Evolutionary conservation across 2,797 vertebrate species (phyloP), one percentile per base, ranked within the genome.

Genomic region (Gymnothorax reevesii): DNA sequence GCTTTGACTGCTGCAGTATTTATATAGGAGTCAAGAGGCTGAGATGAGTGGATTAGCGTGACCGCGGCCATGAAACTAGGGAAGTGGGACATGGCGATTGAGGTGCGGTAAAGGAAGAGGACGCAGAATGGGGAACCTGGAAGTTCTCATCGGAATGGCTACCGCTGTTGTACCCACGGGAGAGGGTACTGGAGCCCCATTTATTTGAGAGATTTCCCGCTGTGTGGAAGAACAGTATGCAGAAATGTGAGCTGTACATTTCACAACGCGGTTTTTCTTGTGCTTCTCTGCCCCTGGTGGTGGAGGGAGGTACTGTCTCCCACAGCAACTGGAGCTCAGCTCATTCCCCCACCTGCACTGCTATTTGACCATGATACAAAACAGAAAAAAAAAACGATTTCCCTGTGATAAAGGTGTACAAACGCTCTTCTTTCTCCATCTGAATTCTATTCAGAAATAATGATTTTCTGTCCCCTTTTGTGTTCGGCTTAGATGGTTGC

Each of bases 1-100:
- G 49, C 77, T 55, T 17, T 10, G 20, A 54, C 77, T 55, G 17
- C n/a, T 55, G 7, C 52, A 8, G 20, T 80, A 7, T 80, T 80
- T 80, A 52, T 55, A 12, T n/a, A 54, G 77, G 77, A 80, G 49
- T 55, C 49, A 55, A 52, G 77, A 80, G 55, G 49, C 25, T 22
- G 17, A 80, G 77, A 80, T n/a, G 77, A 80, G 77, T 55, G 77
- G 77, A 55, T 80, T 80, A 80, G 33, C 4, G 66, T 0, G 25
- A 77, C 27, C 33, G 27, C 33, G 13, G 42, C 54, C 7, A 49
- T 79, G 75, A 79, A 79, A 52, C 13, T 7, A 5, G 49, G 20
- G 52, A 80, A 55, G 77, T 80, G 55, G 77, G 77, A 52, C 77
- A n/a, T 3, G 49, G 77, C 7, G 49, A 22, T 55, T 52, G 49